Conservation (phyloP, 2,888 invertebrate species). For the Flabesymbios commensalis region DNA sequence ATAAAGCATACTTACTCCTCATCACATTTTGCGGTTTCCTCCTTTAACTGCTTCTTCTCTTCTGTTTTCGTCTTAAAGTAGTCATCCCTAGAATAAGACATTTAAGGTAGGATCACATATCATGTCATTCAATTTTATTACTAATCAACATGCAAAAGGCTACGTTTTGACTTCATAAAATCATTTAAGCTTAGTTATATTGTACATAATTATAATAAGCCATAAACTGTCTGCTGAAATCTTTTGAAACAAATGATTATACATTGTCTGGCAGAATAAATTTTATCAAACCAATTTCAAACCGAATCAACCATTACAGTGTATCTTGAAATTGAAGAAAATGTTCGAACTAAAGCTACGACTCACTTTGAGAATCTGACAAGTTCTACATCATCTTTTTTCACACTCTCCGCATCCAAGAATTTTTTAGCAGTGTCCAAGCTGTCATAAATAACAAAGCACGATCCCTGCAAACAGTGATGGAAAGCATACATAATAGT, state of each 20-base stretch:
- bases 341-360: not conserved
- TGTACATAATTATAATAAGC: too few species aligned
- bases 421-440: conserved; percentile 81
- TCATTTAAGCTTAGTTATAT: too few species aligned
- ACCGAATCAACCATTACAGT: not conserved
- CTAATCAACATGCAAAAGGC: too few species aligned
- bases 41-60: conserved; percentile 56
- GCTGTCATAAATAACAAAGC: conserved; percentile 84
- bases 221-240: too few species aligned
- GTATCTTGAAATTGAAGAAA: not conserved
- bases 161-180: too few species aligned
- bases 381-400: conserved; percentile 65
- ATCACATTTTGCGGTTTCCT: conserved; percentile 46
- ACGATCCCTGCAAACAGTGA: conserved; percentile 74
- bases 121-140: not conserved
- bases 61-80: conserved; percentile 65
- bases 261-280: too few species aligned
- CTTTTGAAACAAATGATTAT: not conserved
- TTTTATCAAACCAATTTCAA: too few species aligned
- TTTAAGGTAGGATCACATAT: not conserved
- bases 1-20: too few species aligned
- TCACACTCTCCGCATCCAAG: conserved; percentile 71
- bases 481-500: not conserved
- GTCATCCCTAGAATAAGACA: conserved; percentile 43
- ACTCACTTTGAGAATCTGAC: conserved; percentile 15